Evolutionary conservation across 1,140 invertebrate species (phyloP).

Genomic region (Sitophilus oryzae): DNA sequence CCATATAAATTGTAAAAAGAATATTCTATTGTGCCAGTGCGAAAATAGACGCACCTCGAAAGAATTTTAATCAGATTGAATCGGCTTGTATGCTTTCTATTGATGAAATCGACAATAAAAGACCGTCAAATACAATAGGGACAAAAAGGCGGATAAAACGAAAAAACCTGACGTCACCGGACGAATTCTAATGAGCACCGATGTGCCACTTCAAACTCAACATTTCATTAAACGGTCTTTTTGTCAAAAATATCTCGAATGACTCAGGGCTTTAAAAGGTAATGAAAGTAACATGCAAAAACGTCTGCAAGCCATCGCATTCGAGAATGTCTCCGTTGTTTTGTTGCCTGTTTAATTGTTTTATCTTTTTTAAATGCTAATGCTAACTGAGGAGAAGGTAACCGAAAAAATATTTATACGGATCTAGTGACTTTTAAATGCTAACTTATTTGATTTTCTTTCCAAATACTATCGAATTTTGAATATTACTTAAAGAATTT

Average conservation of each 20-base stretch:
- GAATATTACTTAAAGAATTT: no score
- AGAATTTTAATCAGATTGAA: background rate
- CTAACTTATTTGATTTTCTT: no score
- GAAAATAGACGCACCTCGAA: background rate
- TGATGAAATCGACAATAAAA: background rate
- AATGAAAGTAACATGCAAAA: background rate
- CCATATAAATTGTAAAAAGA: no score
- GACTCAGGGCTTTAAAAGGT: background rate
- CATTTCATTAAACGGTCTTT: background rate
- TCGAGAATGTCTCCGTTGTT: no score
- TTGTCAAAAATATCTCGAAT: background rate
- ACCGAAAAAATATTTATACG: no score
- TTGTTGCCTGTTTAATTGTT: no score
- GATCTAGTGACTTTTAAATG: no score
- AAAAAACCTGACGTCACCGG: background rate
- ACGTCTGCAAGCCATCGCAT: background rate
- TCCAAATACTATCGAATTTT: no score
- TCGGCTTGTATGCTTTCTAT: background rate
- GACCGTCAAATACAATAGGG: background rate
- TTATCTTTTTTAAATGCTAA: no score
- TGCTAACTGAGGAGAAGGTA: no score
- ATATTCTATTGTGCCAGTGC: background rate
- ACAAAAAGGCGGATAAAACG: background rate
- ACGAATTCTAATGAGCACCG: background rate
- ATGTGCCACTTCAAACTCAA: background rate